Base-by-base conservation (phyloP, 2,888 invertebrate species). In the Antheraea yamamai region DNA sequence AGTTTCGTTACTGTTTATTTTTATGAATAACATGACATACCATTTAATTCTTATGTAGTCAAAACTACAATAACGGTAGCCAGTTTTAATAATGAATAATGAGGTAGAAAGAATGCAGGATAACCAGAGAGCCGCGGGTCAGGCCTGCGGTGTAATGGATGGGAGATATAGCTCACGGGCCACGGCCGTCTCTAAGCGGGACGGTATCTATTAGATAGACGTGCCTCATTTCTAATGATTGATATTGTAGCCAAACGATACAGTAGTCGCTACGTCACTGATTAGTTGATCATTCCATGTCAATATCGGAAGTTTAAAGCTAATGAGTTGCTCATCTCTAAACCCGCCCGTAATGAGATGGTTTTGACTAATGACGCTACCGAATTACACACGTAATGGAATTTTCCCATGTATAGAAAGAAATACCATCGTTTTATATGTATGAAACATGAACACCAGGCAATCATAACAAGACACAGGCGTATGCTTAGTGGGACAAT, bases 11-110 rank as follows among this genome's bases (percentile, higher is more conserved):
- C 18, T 51, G 68, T 74, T 26, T 66, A 47, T 39, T n/a, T 20
- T 12, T 20, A 39, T 0, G n/a, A 39, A 66, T 30, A 72, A 73
- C 71, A 77, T 39, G 71, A 23, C 76, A 77, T 74, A 76, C 76
- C 51, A 35, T 87, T 85, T 88, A 85, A 76, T 75, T 75, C 68
- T 87, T 87, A 80, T 74, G 76, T 84, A 82, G 79, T 76, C 83
- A 68, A 70, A 68, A 74, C 77, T 77, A 74, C 76, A 79, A 83
- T 89, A 90, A 89, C 93, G 89, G 94, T 91, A 93, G 92, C 92
- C 83, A 85, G 84, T 89, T 91, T 87, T 90, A 93, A 92, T 93
- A 92, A 89, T 93, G 91, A 93, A 87, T 92, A 92, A 93, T 93
- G 91, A 90, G 86, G 79, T 81, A 82, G 82, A 87, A 89, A 88